Conservation (phyloP, 2,797 vertebrate species). For the Argyrosomus regius region DNA sequence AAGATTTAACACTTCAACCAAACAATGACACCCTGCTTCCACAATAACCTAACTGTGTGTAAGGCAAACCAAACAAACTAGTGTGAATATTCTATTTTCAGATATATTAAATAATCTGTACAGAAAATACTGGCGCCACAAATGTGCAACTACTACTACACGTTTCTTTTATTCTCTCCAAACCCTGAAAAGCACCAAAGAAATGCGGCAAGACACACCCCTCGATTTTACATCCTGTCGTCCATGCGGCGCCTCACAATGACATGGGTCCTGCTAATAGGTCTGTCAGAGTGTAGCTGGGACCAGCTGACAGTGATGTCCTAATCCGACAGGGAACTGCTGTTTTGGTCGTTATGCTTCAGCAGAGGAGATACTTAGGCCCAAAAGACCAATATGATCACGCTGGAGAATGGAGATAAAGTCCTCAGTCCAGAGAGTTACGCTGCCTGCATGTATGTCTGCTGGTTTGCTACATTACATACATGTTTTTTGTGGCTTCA, state of each 20-base stretch:
- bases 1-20: constrained; percentile 14
- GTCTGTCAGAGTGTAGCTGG: constrained; percentile 60
- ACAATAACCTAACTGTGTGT: background rate
- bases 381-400: constrained; percentile 73
- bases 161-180: constrained; percentile 30
- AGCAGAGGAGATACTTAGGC: constrained; percentile 70
- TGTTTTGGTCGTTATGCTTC: constrained; percentile 74
- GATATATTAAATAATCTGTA: background rate
- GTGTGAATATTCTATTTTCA: background rate
- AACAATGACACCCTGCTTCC: background rate
- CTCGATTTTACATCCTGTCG: constrained; percentile 57
- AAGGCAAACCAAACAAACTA: background rate
- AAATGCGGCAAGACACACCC: constrained; percentile 31
- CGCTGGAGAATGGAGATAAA: constrained; percentile 61
- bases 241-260: constrained; percentile 60
- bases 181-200: constrained; percentile 34
- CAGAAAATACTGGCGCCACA: background rate
- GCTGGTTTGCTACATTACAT: constrained; percentile 6
- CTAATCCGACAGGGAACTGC: constrained; percentile 73
- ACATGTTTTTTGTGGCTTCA: constrained; percentile 6
- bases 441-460: constrained; percentile 23
- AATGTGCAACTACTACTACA: background rate
- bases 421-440: constrained; percentile 34
- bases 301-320: constrained; percentile 69
- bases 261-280: constrained; percentile 71